Evolutionary conservation across 2,888 invertebrate genomes (phyloP).

Genomic region (Ormyrus rosae): DNA sequence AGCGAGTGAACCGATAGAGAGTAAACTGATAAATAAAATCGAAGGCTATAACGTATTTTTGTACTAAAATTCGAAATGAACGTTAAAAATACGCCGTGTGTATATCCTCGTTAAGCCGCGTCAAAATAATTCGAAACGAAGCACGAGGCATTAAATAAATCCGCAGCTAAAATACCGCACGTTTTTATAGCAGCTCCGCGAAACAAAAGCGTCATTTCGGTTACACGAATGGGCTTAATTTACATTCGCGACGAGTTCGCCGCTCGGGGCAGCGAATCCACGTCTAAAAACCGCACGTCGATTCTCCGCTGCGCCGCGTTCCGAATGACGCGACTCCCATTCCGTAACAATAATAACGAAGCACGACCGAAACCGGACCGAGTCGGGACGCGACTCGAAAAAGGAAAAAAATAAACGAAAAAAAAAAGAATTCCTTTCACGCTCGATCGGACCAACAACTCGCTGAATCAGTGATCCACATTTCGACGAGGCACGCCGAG

Average conservation of each 20-base stretch:
- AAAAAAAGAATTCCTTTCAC: constrained; percentile 33
- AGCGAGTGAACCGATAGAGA: no score
- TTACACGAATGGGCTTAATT: constrained; percentile 19
- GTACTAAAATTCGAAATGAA: no score
- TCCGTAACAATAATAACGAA: constrained; percentile 13
- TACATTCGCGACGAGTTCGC: constrained; percentile 8
- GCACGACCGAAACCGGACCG: not conserved
- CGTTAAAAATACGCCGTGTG: no score
- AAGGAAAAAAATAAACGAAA: not conserved
- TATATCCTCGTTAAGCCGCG: no score
- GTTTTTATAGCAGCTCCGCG: not conserved
- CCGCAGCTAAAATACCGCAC: no score
- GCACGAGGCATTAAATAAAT: no score
- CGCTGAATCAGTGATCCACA: constrained; percentile 50
- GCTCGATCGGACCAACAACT: constrained; percentile 30
- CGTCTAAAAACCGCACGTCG: constrained; percentile 21
- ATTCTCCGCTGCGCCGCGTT: constrained; percentile 6
- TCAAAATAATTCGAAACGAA: no score
- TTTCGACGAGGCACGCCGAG: constrained; percentile 19
- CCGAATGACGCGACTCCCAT: constrained; percentile 26
- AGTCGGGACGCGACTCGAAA: not conserved
- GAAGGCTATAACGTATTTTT: no score
- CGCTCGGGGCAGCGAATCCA: not conserved
- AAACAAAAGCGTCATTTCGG: constrained; percentile 9
- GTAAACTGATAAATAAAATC: no score